Evolutionary conservation across 2,888 invertebrate genomes (phyloP).

Genomic region (Drosophila ochracea): DNA sequence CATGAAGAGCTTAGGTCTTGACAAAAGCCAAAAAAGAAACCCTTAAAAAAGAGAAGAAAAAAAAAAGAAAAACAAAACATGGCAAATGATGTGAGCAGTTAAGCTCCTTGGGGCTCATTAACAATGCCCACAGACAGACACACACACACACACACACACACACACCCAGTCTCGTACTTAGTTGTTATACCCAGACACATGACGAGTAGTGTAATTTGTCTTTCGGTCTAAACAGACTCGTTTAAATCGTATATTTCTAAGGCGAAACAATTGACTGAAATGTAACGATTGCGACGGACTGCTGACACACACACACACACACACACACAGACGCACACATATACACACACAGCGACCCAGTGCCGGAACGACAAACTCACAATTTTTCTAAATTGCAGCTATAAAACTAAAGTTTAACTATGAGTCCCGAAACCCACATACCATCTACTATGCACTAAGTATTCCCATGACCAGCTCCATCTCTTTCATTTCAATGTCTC

Average conservation of each 20-base stretch:
- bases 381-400: constrained; percentile 79
- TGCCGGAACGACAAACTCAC: constrained; percentile 42
- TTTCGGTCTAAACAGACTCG: constrained; percentile 60
- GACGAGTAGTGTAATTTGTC: constrained; percentile 69
- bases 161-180: neutral
- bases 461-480: constrained; percentile 38
- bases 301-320: constrained; percentile 26
- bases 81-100: constrained; percentile 50
- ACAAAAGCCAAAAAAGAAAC: constrained; percentile 4
- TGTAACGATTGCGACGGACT: constrained; percentile 60
- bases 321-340: constrained; percentile 28
- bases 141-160: constrained; percentile 6
- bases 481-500: constrained; percentile 33
- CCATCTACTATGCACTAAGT: constrained; percentile 33
- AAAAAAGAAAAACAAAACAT: constrained; percentile 31
- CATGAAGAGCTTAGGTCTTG: constrained; percentile 31
- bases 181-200: constrained; percentile 39
- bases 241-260: constrained; percentile 71
- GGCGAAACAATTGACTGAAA: constrained; percentile 78
- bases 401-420: constrained; percentile 81
- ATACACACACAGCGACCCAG: constrained; percentile 11
- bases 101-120: constrained; percentile 76
- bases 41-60: constrained; percentile 4
- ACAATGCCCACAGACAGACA: constrained; percentile 55
- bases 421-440: constrained; percentile 39